Evolutionary conservation across 2,888 invertebrate genomes (phyloP).

Genomic region (Megastigmus dorsalis): DNA sequence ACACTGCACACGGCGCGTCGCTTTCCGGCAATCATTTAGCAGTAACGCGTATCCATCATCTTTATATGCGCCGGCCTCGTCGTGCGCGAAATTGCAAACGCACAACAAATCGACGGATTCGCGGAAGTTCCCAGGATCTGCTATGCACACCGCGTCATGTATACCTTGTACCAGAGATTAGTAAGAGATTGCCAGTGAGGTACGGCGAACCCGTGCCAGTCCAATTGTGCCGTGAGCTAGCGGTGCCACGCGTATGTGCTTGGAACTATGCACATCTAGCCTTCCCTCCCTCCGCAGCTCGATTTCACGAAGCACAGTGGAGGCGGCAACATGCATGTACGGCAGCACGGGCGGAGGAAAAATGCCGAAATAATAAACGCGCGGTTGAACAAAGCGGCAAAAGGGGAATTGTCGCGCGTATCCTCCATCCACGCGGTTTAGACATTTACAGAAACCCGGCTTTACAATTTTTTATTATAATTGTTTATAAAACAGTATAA

Average conservation of each 20-base stretch:
- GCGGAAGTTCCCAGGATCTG: slow-evolving; percentile 51
- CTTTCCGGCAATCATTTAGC: slow-evolving; percentile 53
- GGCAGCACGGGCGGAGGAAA: too few relatives aligned
- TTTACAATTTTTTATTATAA: too few relatives aligned
- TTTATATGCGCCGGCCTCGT: slow-evolving; percentile 2
- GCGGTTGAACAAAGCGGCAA: too few relatives aligned
- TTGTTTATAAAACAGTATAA: too few relatives aligned
- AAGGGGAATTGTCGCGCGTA: too few relatives aligned
- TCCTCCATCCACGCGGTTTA: too few relatives aligned
- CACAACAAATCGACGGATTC: slow-evolving; percentile 51
- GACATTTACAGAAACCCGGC: too few relatives aligned
- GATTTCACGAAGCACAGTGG: too few relatives aligned
- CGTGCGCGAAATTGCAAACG: slow-evolving; percentile 50
- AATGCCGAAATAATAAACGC: too few relatives aligned
- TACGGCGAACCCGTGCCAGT: too few relatives aligned
- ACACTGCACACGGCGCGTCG: neutral
- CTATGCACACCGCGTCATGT: neutral
- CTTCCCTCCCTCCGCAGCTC: neutral
- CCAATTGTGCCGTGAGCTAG: neutral
- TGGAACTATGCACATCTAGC: neutral
- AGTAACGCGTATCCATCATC: slow-evolving; percentile 51
- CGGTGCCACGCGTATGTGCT: neutral
- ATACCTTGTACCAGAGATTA: neutral
- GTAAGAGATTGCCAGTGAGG: too few relatives aligned
- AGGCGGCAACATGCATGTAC: too few relatives aligned